Percentiles rank a stretch among this genome's conserved stretches.
Conservation (phyloP, 2,797 vertebrate genomes). For the Fistularia commersonii region DNA sequence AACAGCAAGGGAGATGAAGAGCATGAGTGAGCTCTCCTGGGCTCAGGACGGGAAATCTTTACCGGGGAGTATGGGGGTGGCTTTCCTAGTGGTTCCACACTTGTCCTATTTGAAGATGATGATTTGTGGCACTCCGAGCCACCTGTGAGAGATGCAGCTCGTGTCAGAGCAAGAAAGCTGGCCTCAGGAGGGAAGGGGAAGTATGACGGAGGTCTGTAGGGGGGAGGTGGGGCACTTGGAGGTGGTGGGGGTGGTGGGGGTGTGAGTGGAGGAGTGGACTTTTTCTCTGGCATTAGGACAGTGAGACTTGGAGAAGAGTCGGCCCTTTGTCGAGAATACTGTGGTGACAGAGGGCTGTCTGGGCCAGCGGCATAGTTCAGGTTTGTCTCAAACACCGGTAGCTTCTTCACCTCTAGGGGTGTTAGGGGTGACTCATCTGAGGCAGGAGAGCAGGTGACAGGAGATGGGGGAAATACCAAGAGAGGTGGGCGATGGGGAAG, state of each 20-base stretch:
- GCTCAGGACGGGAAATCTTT: constrained; percentile 81
- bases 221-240: constrained; percentile 64
- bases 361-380: constrained; percentile 86
- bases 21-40: constrained; percentile 79
- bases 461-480: constrained; percentile 93
- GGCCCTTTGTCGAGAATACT: constrained; percentile 81
- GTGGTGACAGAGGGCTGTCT: constrained; percentile 87
- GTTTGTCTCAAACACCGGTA: constrained; percentile 92
- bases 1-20: constrained; percentile 82
- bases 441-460: constrained; percentile 90
- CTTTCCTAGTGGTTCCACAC: constrained; percentile 68
- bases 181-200: constrained; percentile 86
- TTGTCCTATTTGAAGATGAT: constrained; percentile 64
- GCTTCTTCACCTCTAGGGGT: constrained; percentile 93
- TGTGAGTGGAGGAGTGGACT: constrained; percentile 83
- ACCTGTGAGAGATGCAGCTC: constrained; percentile 61
- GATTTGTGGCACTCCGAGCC: constrained; percentile 75
- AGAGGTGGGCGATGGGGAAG: constrained; percentile 92
- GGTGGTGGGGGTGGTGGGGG: constrained; percentile 79
- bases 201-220: constrained; percentile 81
- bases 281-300: constrained; percentile 80
- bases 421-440: constrained; percentile 96
- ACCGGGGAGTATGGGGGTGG: constrained; percentile 82
- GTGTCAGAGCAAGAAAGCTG: constrained; percentile 69
- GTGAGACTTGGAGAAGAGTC: constrained; percentile 84